Evolutionary conservation across 2,113 vertebrate species (phyloP).

Genomic region (Tetrao urogallus): DNA sequence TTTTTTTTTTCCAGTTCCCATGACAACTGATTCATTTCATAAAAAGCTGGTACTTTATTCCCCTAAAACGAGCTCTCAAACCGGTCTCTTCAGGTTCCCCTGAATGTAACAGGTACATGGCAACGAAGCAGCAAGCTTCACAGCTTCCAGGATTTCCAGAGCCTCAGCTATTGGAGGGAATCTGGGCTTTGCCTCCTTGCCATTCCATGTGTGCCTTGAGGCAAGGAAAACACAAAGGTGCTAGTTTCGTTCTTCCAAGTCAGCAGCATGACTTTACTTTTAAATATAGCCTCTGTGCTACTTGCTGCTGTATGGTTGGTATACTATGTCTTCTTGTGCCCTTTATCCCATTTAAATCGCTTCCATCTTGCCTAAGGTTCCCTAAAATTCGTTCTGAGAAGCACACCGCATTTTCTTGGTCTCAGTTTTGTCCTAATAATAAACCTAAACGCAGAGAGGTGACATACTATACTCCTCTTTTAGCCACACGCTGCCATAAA

Average conservation of each 20-base stretch:
- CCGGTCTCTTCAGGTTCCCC: too few species aligned
- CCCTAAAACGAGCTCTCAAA: not conserved
- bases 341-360: conserved; percentile 41
- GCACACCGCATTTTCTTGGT: conserved; percentile 31
- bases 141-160: not conserved
- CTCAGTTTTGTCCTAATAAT: conserved; percentile 77
- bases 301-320: conserved; percentile 19
- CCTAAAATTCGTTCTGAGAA: conserved; percentile 32
- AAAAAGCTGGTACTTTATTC: not conserved
- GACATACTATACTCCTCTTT: conserved; percentile 70
- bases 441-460: conserved; percentile 63
- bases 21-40: not conserved
- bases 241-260: not conserved
- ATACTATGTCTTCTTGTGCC: conserved; percentile 15
- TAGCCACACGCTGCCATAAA: conserved; percentile 64
- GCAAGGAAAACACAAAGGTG: not conserved
- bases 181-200: not conserved
- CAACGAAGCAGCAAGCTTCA: not conserved
- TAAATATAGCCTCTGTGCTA: conserved; percentile 33
- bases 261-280: conserved; percentile 42
- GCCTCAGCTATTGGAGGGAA: fast-evolving
- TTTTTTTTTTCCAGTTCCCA: not conserved
- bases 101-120: not conserved
- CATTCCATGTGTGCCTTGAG: not conserved
- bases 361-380: conserved; percentile 56